Base-by-base conservation (phyloP, 2,797 vertebrate genomes). In the Semotilus atromaculatus region DNA sequence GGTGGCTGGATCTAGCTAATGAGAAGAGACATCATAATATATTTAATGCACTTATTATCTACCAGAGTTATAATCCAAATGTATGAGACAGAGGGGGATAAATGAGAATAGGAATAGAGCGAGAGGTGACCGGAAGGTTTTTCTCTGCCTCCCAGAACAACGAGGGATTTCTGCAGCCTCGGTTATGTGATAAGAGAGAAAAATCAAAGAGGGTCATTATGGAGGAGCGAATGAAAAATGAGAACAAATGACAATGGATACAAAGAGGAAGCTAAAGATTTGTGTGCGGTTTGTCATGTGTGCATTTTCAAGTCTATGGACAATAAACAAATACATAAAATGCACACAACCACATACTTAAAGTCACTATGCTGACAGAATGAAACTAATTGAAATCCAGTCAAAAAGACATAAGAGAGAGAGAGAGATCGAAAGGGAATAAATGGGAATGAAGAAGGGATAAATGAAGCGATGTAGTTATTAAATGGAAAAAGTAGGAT, bases 1-100 rank as follows among this genome's bases (percentile, higher is more conserved):
- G 3, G 34, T 67, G 72, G 45, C 60, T 75, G 16, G 45, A 55
- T 67, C 72, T 67, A 53, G 21, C 62, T 83, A 68, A 83, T 77
- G 74, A 84, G 82, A 77, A 70, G 48, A 58, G 73, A 77, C 48
- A 77, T 77, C 64, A 68, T 70, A 77, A 84, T 84, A 84, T 58
- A 76, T 70, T 77, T 77, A 83, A 84, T 58, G 36, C 64, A 84
- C 62, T 76, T 66, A 67, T 75, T 75, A 84, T 77, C 60, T 67
- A 55, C 34, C 40, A 71, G 74, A 23, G 36, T 60, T 80, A 16
- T 66, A 80, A 74, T 71, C 67, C 26, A 36, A 66, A 48, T 67
- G 18, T 51, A 64, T 38, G 38, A 26, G 40, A 70, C 9, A 29
- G 45, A 74, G 26, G 26, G 11, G 36, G 78, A 0, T 18, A 19